Evolutionary conservation across 2,888 invertebrate genomes (phyloP).

Genomic region (Zhengitettix transpicula): DNA sequence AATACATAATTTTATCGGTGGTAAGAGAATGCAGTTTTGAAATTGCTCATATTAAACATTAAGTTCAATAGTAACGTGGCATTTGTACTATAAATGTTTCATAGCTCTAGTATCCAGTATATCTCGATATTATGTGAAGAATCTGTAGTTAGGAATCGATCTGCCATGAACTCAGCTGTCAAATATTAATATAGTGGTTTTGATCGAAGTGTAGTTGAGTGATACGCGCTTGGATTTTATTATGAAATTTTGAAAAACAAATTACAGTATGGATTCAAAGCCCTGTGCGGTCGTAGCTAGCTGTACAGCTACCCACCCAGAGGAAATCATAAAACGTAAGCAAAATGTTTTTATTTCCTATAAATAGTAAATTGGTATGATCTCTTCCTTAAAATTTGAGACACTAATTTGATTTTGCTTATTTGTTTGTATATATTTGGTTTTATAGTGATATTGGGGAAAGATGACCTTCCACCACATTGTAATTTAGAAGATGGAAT

Average conservation of each 20-base stretch:
- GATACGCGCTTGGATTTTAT: no score
- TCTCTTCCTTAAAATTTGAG: not conserved
- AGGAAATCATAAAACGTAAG: constrained; percentile 18
- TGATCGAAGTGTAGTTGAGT: no score
- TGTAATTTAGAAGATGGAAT: constrained; percentile 19
- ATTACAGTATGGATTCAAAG: constrained; percentile 9
- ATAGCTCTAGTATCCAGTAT: no score
- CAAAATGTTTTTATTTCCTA: not conserved
- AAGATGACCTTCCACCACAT: constrained; percentile 17
- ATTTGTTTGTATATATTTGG: not conserved
- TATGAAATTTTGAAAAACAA: not conserved
- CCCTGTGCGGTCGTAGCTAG: constrained; percentile 14
- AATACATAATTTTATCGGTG: no score
- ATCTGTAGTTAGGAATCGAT: no score
- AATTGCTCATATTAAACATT: no score
- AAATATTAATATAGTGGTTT: no score
- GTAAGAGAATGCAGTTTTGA: no score
- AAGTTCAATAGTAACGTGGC: no score
- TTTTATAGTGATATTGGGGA: constrained; percentile 14
- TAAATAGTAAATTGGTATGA: not conserved
- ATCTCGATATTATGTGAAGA: no score
- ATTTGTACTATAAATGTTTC: no score
- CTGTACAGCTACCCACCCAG: constrained; percentile 13
- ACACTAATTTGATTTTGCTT: not conserved
- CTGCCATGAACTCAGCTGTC: no score